Conservation (phyloP, 2,113 vertebrate genomes). For the Silurus meridionalis region DNA sequence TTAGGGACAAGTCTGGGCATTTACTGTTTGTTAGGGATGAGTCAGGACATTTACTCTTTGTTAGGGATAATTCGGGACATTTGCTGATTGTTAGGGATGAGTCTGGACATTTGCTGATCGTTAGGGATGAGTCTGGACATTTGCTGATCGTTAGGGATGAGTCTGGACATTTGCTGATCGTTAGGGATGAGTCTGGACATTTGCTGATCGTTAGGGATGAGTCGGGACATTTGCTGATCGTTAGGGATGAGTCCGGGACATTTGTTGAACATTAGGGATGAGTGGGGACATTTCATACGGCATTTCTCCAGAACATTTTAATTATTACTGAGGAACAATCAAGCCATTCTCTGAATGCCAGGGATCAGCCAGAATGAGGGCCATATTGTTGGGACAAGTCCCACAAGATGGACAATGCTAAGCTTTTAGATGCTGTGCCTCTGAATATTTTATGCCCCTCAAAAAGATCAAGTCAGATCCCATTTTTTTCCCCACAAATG, state of each 20-base stretch:
- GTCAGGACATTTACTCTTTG: not conserved
- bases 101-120: not conserved
- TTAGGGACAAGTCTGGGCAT: not conserved
- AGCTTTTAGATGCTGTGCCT: not conserved
- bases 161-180: not conserved
- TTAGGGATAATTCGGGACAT: not conserved
- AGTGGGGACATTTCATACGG: too few species aligned
- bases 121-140: not conserved
- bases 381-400: not conserved
- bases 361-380: not conserved
- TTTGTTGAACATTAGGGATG: not conserved
- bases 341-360: not conserved
- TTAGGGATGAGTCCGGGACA: not conserved
- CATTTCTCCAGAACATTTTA: not conserved
- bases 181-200: not conserved
- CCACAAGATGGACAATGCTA: not conserved
- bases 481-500: conserved; percentile 29
- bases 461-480: not conserved
- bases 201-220: not conserved
- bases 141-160: not conserved
- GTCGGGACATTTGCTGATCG: not conserved
- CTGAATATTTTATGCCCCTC: conserved; percentile 22
- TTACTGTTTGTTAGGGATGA: not conserved
- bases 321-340: not conserved
- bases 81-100: not conserved